Conservation (phyloP, 2,888 invertebrate genomes). For the Drosophila eohydei region DNA sequence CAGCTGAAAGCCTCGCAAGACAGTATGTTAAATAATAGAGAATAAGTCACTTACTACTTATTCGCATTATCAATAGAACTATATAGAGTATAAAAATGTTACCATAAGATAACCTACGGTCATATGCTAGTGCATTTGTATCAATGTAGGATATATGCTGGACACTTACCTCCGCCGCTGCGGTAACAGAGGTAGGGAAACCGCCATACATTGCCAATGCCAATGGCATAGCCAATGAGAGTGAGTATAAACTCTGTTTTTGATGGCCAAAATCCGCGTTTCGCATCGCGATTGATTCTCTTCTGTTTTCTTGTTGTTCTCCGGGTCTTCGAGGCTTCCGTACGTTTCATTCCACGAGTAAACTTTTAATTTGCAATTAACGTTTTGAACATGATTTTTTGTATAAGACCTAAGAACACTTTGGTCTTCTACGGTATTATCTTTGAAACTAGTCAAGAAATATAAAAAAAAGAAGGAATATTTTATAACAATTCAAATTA, state of each 20-base stretch:
- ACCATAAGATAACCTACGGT: background rate
- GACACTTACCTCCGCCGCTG: constrained; percentile 90
- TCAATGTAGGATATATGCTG: background rate
- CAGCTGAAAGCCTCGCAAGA: background rate
- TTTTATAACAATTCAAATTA: background rate
- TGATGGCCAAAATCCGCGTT: constrained; percentile 89
- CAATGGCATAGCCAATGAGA: constrained; percentile 93
- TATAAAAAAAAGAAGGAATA: background rate
- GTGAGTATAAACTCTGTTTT: constrained; percentile 92
- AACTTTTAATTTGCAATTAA: background rate
- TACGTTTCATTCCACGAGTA: constrained; percentile 9
- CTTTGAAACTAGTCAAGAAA: too few relatives aligned
- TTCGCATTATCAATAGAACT: too few relatives aligned
- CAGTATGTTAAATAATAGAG: background rate
- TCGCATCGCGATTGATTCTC: constrained; percentile 68
- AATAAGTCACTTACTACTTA: too few relatives aligned
- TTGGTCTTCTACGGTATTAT: background rate
- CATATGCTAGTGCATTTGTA: background rate
- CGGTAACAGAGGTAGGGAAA: constrained; percentile 94
- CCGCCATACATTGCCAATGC: constrained; percentile 94
- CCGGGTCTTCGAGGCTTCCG: background rate
- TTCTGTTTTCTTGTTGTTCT: constrained; percentile 25
- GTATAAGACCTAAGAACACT: background rate
- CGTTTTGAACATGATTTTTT: background rate
- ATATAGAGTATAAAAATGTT: background rate